Evolutionary conservation across 1,140 invertebrate genomes (phyloP).

Genomic region (Teleogryllus occipitalis): DNA sequence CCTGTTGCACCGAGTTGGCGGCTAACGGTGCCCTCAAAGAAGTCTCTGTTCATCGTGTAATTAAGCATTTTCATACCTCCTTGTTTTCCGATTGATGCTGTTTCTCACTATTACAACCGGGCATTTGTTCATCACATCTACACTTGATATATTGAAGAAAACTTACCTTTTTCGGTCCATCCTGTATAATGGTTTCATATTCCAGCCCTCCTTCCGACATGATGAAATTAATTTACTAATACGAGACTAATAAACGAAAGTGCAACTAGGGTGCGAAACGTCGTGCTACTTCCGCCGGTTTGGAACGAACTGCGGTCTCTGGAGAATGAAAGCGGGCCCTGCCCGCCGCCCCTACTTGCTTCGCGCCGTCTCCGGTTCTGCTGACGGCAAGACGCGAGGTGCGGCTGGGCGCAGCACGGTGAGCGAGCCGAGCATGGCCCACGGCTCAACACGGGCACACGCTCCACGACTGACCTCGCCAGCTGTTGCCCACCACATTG

Average conservation of each 20-base stretch:
- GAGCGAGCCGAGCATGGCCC: no score
- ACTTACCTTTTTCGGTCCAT: conserved; percentile 45
- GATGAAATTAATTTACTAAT: conserved; percentile 15
- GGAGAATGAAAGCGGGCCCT: neutral
- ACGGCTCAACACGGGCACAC: no score
- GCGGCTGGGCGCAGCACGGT: no score
- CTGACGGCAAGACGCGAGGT: no score
- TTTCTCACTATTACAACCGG: neutral
- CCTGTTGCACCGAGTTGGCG: neutral
- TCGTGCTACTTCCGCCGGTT: neutral
- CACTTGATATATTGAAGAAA: neutral
- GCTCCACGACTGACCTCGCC: no score
- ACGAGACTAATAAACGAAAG: neutral
- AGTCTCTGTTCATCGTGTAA: neutral
- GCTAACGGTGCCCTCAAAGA: neutral
- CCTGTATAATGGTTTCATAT: conserved; percentile 45
- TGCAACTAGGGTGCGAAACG: neutral
- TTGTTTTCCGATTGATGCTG: no score
- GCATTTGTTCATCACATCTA: neutral
- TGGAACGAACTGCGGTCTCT: neutral
- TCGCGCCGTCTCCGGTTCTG: neutral
- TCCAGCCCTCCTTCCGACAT: conserved; percentile 45
- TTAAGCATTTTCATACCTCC: no score
- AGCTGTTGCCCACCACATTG: no score
- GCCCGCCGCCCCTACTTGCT: neutral